These are phyloP conservation scores for Apteryx owenii DNA, from an alignment of 2,113 vertebrate species.

Conservation along the genomic window DNA sequence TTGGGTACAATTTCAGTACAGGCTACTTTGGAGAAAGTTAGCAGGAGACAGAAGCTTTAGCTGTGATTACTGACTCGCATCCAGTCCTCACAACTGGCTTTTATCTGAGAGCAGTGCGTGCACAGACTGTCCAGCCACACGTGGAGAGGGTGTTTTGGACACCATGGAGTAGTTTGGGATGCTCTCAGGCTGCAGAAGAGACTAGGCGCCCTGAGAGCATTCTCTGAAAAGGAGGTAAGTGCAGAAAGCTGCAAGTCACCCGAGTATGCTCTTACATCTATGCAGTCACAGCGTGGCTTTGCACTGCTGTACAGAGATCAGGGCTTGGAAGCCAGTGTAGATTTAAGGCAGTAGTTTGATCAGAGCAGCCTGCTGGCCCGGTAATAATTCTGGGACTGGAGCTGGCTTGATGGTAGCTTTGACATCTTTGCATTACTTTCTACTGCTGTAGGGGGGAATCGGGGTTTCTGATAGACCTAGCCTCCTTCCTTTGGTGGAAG, in stretches of 20 bases:
- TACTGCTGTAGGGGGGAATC: not conserved
- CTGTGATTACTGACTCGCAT: not conserved
- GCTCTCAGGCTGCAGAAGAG: not conserved
- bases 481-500: not conserved
- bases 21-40: not conserved
- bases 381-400: not conserved
- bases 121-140: not conserved
- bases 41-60: not conserved
- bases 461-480: fast-evolving
- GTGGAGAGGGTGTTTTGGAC: not conserved
- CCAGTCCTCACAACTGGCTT: not conserved
- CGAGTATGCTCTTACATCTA: not conserved
- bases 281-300: not conserved
- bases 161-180: not conserved
- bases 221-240: not conserved
- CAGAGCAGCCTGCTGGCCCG: not conserved
- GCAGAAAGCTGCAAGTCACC: not conserved
- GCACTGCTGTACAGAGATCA: not conserved
- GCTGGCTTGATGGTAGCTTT: not conserved
- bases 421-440: not conserved
- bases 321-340: not conserved
- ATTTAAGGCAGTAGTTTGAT: not conserved
- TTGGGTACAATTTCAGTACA: not conserved
- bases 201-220: not conserved
- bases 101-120: fast-evolving